phyloP scores from a whole-genome alignment of 1,140 invertebrate genomes.

The Neuroterus valhalla region DNA sequence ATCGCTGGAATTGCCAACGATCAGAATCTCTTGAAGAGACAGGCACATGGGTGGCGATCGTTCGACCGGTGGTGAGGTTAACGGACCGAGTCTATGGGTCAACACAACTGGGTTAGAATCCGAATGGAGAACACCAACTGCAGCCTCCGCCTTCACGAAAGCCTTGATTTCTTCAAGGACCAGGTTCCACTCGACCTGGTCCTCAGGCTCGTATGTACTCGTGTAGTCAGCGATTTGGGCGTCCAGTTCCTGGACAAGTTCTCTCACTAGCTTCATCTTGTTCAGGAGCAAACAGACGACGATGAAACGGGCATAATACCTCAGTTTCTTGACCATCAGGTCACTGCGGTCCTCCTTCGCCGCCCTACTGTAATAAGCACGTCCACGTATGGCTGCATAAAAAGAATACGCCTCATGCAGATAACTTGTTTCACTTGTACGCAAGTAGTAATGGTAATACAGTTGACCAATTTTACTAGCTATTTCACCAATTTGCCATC shows the following conservation, averaged over 20 bases:
- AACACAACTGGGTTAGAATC: conserved; percentile 88
- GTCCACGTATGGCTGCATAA: conserved; percentile 94
- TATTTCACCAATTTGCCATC: conserved; percentile 99
- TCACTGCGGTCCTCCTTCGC: conserved; percentile 96
- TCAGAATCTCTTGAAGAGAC: conserved; percentile 94
- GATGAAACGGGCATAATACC: conserved; percentile 97
- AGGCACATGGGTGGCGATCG: conserved; percentile 90
- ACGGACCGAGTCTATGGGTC: conserved; percentile 89
- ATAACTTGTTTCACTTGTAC: conserved; percentile 97
- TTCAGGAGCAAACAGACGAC: conserved; percentile 96
- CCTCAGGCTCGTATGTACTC: conserved; percentile 95
- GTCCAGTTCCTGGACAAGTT: conserved; percentile 93
- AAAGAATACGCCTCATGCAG: conserved; percentile 97
- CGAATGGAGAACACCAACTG: conserved; percentile 90
- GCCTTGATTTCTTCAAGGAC: conserved; percentile 96
- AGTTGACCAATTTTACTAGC: conserved; percentile 99
- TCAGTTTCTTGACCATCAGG: conserved; percentile 97
- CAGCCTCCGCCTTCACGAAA: conserved; percentile 94
- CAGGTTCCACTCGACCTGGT: conserved; percentile 94
- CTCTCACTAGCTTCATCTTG: conserved; percentile 94
- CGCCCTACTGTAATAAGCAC: conserved; percentile 96
- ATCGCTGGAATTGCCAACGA: conserved; percentile 94
- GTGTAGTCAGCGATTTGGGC: conserved; percentile 96
- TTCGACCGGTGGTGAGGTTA: conserved; percentile 91
- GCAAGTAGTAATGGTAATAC: conserved; percentile 98